Conservation (phyloP, 2,888 invertebrate species). For the Entomobrya multifasciata region DNA sequence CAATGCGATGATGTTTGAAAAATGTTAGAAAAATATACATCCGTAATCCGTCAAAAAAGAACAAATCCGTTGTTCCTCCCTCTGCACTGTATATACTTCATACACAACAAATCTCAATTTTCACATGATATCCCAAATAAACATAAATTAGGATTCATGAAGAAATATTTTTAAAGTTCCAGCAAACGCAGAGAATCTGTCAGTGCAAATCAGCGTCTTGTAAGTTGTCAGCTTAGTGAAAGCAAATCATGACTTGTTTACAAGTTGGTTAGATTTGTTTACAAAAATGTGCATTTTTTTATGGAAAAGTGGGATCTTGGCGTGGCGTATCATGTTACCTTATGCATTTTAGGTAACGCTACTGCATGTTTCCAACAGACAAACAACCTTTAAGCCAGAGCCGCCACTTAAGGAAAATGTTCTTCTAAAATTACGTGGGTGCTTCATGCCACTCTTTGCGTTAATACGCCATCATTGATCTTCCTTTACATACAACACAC, state of each 20-base stretch:
- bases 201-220: neutral
- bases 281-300: neutral
- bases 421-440: too few relatives aligned
- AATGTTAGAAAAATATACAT: too few relatives aligned
- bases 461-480: conserved; percentile 1
- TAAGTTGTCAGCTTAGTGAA: neutral
- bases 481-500: neutral
- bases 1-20: too few relatives aligned
- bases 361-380: neutral
- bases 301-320: too few relatives aligned
- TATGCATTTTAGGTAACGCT: too few relatives aligned
- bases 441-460: neutral
- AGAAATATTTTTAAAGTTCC: too few relatives aligned
- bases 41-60: too few relatives aligned
- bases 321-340: neutral
- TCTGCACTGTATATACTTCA: neutral
- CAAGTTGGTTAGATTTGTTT: conserved; percentile 5
- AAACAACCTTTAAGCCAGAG: neutral
- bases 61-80: too few relatives aligned
- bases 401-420: neutral
- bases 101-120: neutral
- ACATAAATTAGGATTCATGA: too few relatives aligned
- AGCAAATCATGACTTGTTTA: conserved; percentile 17
- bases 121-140: too few relatives aligned
- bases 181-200: too few relatives aligned